Percentiles rank a stretch among this genome's conserved stretches.
Evolutionary conservation across 2,888 invertebrate genomes (phyloP).

Genomic region (Harpalus rufipes): DNA sequence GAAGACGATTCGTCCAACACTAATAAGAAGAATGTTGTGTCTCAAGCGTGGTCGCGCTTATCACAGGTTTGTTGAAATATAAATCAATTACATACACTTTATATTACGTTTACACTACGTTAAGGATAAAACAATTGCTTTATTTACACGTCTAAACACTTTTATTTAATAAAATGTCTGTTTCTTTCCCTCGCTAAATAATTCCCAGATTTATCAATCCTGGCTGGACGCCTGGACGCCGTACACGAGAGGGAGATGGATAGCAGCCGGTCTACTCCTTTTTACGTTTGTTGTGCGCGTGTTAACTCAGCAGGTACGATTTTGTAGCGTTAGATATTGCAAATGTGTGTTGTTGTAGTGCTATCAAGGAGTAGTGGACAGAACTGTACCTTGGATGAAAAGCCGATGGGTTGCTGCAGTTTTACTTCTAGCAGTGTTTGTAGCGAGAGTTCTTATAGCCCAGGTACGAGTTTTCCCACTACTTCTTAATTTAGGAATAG

Average conservation of each 20-base stretch:
- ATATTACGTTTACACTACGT: too few relatives aligned
- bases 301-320: conserved; percentile 87
- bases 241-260: conserved; percentile 89
- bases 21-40: conserved; percentile 82
- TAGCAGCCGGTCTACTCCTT: conserved; percentile 84
- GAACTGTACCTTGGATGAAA: conserved; percentile 77
- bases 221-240: conserved; percentile 93
- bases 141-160: too few relatives aligned
- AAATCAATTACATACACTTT: conserved; percentile 6
- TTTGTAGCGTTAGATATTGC: too few relatives aligned
- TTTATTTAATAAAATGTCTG: too few relatives aligned
- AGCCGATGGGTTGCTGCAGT: conserved; percentile 76
- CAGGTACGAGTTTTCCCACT: conserved; percentile 74
- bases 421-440: conserved; percentile 75
- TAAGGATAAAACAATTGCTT: too few relatives aligned
- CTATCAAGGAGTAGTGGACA: conserved; percentile 78
- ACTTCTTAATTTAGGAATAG: neutral
- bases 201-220: conserved; percentile 86
- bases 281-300: conserved; percentile 89
- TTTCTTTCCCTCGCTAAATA: neutral
- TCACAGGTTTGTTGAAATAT: conserved; percentile 80
- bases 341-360: conserved; percentile 75
- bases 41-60: conserved; percentile 84
- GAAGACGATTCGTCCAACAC: conserved; percentile 84
- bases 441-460: conserved; percentile 77